phyloP scores from a whole-genome alignment of 1,140 invertebrate genomes.

The Ylistrum balloti region DNA sequence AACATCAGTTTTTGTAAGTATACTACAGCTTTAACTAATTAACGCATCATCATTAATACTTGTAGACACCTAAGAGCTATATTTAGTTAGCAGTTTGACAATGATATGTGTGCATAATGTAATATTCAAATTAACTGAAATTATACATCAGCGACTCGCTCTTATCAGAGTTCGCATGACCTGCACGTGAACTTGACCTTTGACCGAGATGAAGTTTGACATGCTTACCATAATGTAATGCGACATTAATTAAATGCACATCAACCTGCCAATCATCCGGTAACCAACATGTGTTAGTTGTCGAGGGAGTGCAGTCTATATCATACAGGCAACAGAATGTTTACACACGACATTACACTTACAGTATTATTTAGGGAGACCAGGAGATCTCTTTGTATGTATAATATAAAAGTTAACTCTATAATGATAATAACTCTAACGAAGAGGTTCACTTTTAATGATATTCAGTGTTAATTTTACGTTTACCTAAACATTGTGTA shows the following conservation, averaged over 20 bases:
- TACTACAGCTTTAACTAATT: background rate
- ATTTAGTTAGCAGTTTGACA: background rate
- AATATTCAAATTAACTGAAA: background rate
- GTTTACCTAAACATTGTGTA: background rate
- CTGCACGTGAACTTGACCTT: background rate
- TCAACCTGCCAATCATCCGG: background rate
- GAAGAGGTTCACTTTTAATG: background rate
- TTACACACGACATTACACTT: too few relatives aligned
- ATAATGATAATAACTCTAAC: background rate
- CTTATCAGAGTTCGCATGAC: background rate
- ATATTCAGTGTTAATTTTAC: background rate
- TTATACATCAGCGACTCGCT: background rate
- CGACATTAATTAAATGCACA: slow-evolving; percentile 34
- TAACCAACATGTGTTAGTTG: background rate
- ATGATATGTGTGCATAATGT: background rate
- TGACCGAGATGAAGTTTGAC: slow-evolving; percentile 23
- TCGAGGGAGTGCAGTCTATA: background rate
- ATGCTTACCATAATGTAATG: background rate
- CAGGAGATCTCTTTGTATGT: too few relatives aligned
- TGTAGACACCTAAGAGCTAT: background rate
- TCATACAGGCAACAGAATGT: background rate
- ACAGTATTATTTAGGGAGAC: too few relatives aligned
- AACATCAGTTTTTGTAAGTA: background rate
- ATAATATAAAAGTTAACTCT: background rate
- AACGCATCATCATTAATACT: background rate